Evolutionary conservation across 1,140 invertebrate genomes (phyloP).

Genomic region (Drosophila ficusphila): DNA sequence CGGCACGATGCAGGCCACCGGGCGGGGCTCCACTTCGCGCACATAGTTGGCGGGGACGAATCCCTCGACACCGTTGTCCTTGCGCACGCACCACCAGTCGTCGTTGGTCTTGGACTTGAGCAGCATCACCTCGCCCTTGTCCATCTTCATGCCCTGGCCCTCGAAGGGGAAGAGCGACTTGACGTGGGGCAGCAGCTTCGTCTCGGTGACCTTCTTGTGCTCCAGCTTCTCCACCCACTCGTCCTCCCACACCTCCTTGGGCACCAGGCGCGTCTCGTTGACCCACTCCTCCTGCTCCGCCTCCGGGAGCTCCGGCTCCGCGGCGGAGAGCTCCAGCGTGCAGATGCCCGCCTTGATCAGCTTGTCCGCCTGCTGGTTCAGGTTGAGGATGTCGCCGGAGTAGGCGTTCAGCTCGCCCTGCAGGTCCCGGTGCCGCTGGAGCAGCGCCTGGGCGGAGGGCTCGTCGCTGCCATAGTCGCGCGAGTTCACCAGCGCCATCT

Average conservation of each 20-base stretch:
- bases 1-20: conserved; percentile 91
- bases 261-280: conserved; percentile 91
- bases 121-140: conserved; percentile 96
- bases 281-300: conserved; percentile 91
- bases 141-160: conserved; percentile 96
- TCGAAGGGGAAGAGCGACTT: conserved; percentile 94
- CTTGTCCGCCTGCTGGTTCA: conserved; percentile 93
- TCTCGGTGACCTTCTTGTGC: conserved; percentile 93
- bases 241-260: conserved; percentile 96
- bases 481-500: conserved; percentile 94
- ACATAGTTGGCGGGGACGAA: conserved; percentile 99
- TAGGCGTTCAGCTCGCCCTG: conserved; percentile 97
- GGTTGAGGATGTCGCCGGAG: conserved; percentile 93
- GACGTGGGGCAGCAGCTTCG: conserved; percentile 93
- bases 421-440: conserved; percentile 94
- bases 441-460: conserved; percentile 92
- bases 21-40: conserved; percentile 94
- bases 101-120: conserved; percentile 97
- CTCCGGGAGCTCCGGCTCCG: conserved; percentile 88
- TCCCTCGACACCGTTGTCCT: conserved; percentile 95
- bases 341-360: conserved; percentile 92
- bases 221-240: conserved; percentile 94
- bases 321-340: conserved; percentile 88
- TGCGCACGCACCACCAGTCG: conserved; percentile 99
- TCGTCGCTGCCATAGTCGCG: conserved; percentile 96